phyloP scores from a whole-genome alignment of 2,113 vertebrate genomes.

The Scolopax mira region DNA sequence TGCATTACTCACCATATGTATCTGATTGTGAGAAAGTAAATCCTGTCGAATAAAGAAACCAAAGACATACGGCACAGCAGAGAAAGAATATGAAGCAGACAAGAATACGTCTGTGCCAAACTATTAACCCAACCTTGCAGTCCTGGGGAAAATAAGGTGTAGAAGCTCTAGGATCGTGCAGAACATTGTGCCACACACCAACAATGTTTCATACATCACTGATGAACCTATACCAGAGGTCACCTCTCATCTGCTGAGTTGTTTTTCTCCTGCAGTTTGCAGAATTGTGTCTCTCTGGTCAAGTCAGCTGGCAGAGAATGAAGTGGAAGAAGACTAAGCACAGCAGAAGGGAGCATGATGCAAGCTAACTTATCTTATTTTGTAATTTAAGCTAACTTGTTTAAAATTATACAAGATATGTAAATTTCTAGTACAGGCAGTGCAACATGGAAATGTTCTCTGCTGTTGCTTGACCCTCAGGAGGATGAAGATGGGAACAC shows the following conservation, averaged over 20 bases:
- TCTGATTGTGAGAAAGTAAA: background rate
- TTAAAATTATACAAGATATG: background rate
- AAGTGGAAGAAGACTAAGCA: background rate
- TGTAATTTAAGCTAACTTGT: background rate
- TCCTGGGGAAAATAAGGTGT: background rate
- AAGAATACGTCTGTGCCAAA: background rate
- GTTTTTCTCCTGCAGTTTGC: background rate
- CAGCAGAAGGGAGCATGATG: background rate
- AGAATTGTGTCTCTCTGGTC: background rate
- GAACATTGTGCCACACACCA: background rate
- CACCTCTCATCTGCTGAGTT: background rate
- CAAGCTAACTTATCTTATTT: background rate
- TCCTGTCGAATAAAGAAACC: background rate
- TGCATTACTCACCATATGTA: background rate
- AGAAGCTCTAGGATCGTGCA: background rate
- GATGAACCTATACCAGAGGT: background rate
- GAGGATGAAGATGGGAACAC: background rate
- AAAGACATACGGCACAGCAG: background rate
- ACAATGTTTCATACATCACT: background rate
- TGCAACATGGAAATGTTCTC: background rate
- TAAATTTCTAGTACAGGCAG: background rate
- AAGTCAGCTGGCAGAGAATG: background rate
- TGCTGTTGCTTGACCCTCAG: background rate
- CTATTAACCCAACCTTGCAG: background rate
- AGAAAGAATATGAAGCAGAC: background rate